Evolutionary conservation across 2,113 vertebrate species (phyloP), one percentile per base, ranked within the genome.

Genomic region (Pseudorasbora parva): DNA sequence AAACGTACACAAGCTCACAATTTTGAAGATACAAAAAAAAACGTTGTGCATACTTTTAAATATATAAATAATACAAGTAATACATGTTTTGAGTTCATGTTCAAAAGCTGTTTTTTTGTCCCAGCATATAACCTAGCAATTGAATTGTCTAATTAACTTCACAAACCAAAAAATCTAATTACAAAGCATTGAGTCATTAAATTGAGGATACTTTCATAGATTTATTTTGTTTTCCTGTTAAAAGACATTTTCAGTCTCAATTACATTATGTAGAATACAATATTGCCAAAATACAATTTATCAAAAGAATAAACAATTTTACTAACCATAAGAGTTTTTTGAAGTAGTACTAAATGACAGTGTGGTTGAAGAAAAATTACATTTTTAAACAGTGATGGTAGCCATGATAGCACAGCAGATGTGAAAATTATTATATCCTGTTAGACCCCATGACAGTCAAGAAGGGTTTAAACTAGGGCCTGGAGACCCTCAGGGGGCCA

Each of bases 181-280:
- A 66, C 17, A 21, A 68, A 68, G 30, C 3, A 3, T 37, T 21
- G 17, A 4, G 37, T 33, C 30, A 66, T 11, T 21, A 68, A 17
- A 9, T 21, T 37, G 30, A 21, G 30, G 17, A 37, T 68, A 21
- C 3, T 68, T 33, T 37, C 4, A 66, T 37, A 66, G 2, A 66
- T 66, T 66, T 66, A 66, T 66, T 66, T 37, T 66, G 27, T 10
- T n/a, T 69, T 69, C 4, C 19, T 69, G 37, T 69, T n/a, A 41
- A 69, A 68, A 41, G 4, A 43, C 9, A 69, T 71, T n/a, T 45
- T 45, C 37, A 43, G 33, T 12, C 37, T 43, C 19, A 23, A n/a
- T 9, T n/a, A 43, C 66, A 23, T 23, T 71, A 23, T 23, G 43
- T 43, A 45, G 41, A 71, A 23, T 12, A 71, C 21, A n/a, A 71